Percentiles rank a stretch among this genome's conserved stretches.
Evolutionary conservation across 2,888 invertebrate species (phyloP).

Genomic region (Meloe dianella): DNA sequence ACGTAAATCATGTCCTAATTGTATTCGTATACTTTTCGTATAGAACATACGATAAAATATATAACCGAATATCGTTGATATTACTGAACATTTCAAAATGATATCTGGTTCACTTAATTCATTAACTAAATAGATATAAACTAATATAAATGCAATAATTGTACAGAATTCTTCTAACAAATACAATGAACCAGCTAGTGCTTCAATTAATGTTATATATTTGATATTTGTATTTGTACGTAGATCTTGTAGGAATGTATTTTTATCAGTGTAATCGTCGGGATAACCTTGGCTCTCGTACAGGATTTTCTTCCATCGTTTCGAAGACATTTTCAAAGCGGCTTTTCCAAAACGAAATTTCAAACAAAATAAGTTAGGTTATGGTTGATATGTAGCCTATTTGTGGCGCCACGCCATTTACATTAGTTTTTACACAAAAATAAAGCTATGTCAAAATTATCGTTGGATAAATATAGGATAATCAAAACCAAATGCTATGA

Average conservation of each 20-base stretch:
- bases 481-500: too few species aligned
- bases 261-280: conserved; percentile 89
- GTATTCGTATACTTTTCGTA: conserved; percentile 39
- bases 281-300: conserved; percentile 87
- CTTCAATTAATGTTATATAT: conserved; percentile 73
- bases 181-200: conserved; percentile 76
- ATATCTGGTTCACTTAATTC: conserved; percentile 69
- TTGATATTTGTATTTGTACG: conserved; percentile 82
- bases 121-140: conserved; percentile 77
- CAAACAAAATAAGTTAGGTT: neutral
- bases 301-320: conserved; percentile 84
- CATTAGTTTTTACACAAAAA: too few species aligned
- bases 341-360: neutral
- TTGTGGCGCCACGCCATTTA: neutral
- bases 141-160: conserved; percentile 73
- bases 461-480: too few species aligned
- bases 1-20: conserved; percentile 69
- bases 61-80: conserved; percentile 69
- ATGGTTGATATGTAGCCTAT: neutral
- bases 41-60: conserved; percentile 61
- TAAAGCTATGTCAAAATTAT: too few species aligned
- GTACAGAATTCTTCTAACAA: conserved; percentile 82
- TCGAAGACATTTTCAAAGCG: conserved; percentile 41
- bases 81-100: conserved; percentile 66
- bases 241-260: conserved; percentile 83